Percentiles rank a stretch among this genome's conserved stretches.
These are phyloP conservation scores for Bradypodion pumilum DNA, from an alignment of 2,797 vertebrate genomes.

Conservation along the genomic window DNA sequence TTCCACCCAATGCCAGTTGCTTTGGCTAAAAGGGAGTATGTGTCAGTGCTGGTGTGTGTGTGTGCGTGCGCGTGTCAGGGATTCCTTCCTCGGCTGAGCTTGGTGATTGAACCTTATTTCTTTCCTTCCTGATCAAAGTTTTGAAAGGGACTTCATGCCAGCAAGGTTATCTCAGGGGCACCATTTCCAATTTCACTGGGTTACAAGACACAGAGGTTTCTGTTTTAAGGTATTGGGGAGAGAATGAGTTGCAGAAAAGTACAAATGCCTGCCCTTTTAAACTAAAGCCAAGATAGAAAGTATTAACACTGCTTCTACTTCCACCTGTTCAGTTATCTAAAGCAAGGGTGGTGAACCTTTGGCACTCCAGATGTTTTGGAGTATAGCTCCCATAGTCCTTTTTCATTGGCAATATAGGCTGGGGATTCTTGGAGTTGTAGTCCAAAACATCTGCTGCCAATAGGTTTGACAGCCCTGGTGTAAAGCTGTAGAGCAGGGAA, in stretches of 20 bases:
- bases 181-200: not conserved
- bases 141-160: constrained; percentile 51
- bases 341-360: no score
- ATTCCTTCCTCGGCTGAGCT: constrained; percentile 60
- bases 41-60: no score
- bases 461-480: not conserved
- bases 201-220: not conserved
- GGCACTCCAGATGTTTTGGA: not conserved
- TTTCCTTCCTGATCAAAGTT: constrained; percentile 51
- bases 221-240: not conserved
- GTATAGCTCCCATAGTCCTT: no score
- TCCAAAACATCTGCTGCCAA: not conserved
- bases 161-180: constrained; percentile 27
- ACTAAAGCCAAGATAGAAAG: not conserved
- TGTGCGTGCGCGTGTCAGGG: not conserved
- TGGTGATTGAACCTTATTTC: constrained; percentile 44
- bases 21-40: constrained; percentile 54
- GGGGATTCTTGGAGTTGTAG: not conserved
- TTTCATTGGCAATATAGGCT: no score
- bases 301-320: not conserved
- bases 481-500: not conserved
- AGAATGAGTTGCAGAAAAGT: not conserved
- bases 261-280: not conserved
- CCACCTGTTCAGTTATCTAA: no score
- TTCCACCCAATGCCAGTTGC: constrained; percentile 70